A percentile compares a stretch with the other conserved stretches of the same genome.
These are phyloP conservation scores for Myotis vivesi DNA, from an alignment of 2,797 vertebrate species.

Conservation along the genomic window DNA sequence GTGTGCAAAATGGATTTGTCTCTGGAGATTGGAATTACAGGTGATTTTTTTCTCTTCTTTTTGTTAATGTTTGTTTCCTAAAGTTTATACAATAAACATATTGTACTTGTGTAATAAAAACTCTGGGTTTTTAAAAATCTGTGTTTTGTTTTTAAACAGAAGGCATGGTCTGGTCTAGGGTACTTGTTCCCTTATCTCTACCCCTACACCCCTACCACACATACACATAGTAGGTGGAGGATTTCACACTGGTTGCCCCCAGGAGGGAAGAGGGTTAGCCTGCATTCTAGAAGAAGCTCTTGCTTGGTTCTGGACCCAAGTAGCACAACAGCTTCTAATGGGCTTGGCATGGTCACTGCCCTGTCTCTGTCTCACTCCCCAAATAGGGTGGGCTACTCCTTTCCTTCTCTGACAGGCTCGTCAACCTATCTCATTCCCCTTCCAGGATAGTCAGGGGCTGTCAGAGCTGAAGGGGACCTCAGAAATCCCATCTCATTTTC, in stretches of 20 bases:
- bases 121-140: neutral
- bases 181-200: neutral
- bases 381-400: neutral
- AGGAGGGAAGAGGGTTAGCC: neutral
- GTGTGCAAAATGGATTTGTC: neutral
- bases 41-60: neutral
- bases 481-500: neutral
- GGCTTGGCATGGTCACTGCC: neutral
- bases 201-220: too few relatives aligned
- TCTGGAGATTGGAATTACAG: neutral
- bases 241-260: neutral
- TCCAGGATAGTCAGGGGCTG: neutral
- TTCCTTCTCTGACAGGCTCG: neutral
- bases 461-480: neutral
- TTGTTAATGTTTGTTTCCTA: neutral
- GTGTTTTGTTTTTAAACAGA: neutral
- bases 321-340: neutral
- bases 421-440: neutral
- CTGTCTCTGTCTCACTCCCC: neutral
- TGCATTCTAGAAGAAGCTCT: neutral
- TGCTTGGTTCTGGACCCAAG: neutral
- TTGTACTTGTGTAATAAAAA: neutral
- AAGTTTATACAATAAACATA: conserved; percentile 5
- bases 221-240: neutral
- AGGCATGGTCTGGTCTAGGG: neutral